Evolutionary conservation across 2,797 vertebrate genomes (phyloP).

Genomic region (Enteromius radiatus): DNA sequence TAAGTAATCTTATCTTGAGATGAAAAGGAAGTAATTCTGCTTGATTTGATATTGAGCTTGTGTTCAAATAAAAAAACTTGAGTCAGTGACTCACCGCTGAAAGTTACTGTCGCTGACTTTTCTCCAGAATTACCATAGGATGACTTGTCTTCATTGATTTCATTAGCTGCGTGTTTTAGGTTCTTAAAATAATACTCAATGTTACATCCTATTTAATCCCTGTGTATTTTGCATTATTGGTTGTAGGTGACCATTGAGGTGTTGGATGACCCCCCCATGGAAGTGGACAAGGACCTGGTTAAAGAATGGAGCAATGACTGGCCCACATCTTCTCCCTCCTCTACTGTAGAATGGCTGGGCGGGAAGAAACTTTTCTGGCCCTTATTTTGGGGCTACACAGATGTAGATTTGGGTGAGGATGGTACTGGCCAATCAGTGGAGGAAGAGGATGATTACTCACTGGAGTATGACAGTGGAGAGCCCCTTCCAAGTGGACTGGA

Average conservation of each 20-base stretch:
- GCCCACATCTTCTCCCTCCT: conserved; percentile 66
- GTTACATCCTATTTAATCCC: neutral
- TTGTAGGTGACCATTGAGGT: conserved; percentile 90
- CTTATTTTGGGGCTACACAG: conserved; percentile 89
- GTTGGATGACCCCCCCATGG: conserved; percentile 85
- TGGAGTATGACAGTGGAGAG: conserved; percentile 86
- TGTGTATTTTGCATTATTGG: conserved; percentile 4
- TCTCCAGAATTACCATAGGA: neutral
- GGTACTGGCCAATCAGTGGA: conserved; percentile 75
- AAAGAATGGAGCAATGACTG: conserved; percentile 82
- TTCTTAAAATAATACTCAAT: neutral
- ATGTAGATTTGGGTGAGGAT: conserved; percentile 77
- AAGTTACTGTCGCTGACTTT: neutral
- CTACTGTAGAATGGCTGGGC: conserved; percentile 81
- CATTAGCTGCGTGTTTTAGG: neutral
- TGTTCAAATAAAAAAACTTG: conserved; percentile 46
- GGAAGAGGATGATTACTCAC: conserved; percentile 79
- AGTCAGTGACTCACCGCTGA: conserved; percentile 30
- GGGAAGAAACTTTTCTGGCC: conserved; percentile 91
- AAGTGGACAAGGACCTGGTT: conserved; percentile 89
- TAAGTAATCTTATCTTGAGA: conserved; percentile 62
- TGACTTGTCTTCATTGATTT: neutral
- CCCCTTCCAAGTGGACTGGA: conserved; percentile 83
- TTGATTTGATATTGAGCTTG: conserved; percentile 62
- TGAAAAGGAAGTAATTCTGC: conserved; percentile 42